Evolutionary conservation across 2,888 invertebrate species (phyloP).

Genomic region (Drosophila setosimentum): DNA sequence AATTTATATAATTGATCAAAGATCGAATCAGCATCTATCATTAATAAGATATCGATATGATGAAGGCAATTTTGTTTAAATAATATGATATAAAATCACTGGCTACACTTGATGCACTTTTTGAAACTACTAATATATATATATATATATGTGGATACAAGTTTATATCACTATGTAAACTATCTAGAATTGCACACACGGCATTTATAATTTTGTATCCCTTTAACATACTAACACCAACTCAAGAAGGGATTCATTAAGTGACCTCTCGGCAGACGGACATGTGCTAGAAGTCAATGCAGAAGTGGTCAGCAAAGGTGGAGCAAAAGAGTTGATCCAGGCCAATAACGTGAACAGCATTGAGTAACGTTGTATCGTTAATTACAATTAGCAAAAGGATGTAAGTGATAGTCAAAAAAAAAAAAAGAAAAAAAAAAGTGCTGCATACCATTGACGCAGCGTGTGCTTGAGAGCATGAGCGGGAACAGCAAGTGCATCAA

Average conservation of each 20-base stretch:
- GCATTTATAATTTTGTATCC: background rate
- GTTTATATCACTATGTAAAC: background rate
- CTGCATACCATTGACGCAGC: constrained; percentile 54
- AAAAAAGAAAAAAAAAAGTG: constrained; percentile 33
- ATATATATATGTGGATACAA: background rate
- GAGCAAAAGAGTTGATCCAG: background rate
- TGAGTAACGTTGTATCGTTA: constrained; percentile 72
- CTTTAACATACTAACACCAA: background rate
- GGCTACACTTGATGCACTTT: background rate
- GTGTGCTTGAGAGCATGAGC: constrained; percentile 20
- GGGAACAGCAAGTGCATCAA: constrained; percentile 69
- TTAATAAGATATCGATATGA: background rate
- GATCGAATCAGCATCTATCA: background rate
- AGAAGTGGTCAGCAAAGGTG: constrained; percentile 41
- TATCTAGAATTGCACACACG: background rate
- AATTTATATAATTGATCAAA: background rate
- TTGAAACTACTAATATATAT: background rate
- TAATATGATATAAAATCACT: background rate
- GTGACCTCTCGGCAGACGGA: constrained; percentile 21
- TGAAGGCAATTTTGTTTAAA: background rate
- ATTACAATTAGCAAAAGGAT: constrained; percentile 77
- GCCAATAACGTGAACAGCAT: background rate
- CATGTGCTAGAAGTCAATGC: constrained; percentile 45
- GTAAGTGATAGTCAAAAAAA: constrained; percentile 38
- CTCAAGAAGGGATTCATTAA: background rate